Conservation (phyloP, 2,888 invertebrate genomes). For the Dorcus parallelipipedus region DNA sequence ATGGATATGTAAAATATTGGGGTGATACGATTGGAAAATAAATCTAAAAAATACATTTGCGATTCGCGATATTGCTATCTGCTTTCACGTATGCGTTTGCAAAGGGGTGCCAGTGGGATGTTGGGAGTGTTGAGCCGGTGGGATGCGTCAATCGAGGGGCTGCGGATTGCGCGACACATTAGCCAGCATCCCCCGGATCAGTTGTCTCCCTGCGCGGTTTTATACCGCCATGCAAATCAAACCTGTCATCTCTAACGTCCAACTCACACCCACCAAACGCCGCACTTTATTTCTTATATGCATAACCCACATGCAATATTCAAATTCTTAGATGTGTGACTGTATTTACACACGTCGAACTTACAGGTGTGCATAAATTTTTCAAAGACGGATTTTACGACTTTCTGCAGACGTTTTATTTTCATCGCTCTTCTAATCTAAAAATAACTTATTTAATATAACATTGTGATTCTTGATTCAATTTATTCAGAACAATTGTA, state of each 20-base stretch:
- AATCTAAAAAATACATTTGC: conserved; percentile 43
- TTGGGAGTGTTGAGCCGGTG: conserved; percentile 23
- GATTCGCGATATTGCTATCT: conserved; percentile 39
- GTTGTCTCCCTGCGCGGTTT: conserved; percentile 35
- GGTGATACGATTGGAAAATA: conserved; percentile 43
- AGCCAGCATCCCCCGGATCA: conserved; percentile 38
- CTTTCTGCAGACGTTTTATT: too few species aligned
- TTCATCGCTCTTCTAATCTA: too few species aligned
- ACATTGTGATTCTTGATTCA: too few species aligned
- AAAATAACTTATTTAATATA: too few species aligned
- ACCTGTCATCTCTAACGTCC: conserved; percentile 39
- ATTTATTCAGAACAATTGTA: too few species aligned
- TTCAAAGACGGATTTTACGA: too few species aligned
- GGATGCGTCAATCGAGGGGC: conserved; percentile 29
- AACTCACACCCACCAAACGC: conserved; percentile 3
- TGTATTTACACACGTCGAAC: too few species aligned
- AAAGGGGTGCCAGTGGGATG: conserved; percentile 22
- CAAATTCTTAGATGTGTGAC: too few species aligned
- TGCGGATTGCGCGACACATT: conserved; percentile 40
- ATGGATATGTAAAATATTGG: conserved; percentile 47
- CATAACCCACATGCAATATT: too few species aligned
- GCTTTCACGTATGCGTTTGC: conserved; percentile 29
- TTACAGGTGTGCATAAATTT: too few species aligned
- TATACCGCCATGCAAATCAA: conserved; percentile 43
- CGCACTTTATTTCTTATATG: too few species aligned